Evolutionary conservation across 2,797 vertebrate genomes (phyloP).

Genomic region (Chromis chromis): DNA sequence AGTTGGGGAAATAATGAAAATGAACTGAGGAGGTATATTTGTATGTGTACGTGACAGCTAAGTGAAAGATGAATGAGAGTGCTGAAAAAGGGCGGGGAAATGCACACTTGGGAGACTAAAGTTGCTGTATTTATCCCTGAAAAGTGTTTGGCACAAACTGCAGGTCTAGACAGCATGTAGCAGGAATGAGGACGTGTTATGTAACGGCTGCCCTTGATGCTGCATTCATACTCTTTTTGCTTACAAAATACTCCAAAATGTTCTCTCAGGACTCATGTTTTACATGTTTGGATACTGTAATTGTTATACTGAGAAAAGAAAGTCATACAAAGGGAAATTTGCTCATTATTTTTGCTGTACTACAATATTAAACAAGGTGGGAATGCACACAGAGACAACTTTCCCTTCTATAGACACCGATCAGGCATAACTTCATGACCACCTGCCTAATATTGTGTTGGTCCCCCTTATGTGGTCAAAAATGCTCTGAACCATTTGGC

Average conservation of each 20-base stretch:
- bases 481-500: no score
- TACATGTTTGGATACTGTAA: constrained; percentile 10
- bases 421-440: no score
- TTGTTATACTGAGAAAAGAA: neutral
- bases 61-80: constrained; percentile 32
- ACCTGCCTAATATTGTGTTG: no score
- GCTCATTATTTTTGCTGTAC: no score
- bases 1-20: neutral
- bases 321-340: no score
- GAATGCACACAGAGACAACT: neutral
- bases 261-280: neutral
- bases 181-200: constrained; percentile 18
- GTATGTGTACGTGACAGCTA: constrained; percentile 8
- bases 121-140: constrained; percentile 32
- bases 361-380: no score
- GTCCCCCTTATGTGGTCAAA: no score
- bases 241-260: constrained; percentile 7
- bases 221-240: constrained; percentile 7
- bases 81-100: neutral
- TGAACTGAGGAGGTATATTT: neutral
- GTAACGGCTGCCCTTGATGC: constrained; percentile 12
- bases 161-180: constrained; percentile 33
- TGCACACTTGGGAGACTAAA: constrained; percentile 12
- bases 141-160: constrained; percentile 34
- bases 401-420: no score